Evolutionary conservation across 1,140 invertebrate species (phyloP), one percentile per base, ranked within the genome.

Genomic region (Lepidurus couesii): DNA sequence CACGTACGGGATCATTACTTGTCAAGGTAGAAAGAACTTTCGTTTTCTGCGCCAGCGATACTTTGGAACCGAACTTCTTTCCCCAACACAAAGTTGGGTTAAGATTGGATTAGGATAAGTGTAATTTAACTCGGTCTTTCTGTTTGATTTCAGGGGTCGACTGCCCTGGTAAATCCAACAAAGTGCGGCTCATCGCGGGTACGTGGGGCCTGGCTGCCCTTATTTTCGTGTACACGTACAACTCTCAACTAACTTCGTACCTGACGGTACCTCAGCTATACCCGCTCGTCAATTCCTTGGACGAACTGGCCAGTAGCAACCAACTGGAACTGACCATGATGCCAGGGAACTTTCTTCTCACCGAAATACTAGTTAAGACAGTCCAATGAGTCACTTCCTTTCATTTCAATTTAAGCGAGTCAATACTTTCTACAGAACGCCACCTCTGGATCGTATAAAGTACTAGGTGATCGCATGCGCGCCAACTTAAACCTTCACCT

Each of bases 151-250:
- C 13, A 65, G 53, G 53, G n/a, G 16, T 65, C 6, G 53, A 65
- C 1, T 16, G 13, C 21, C 53, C 53, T 13, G 53, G 53, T n/a
- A 65, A 21, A 21, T n/a, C 53, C 21, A 13, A 21, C 13, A 65
- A 65, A 16, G 21, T 13, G 1, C 53, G 53, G 6, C 21, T 65
- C 21, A 65, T 65, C 21, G 53, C 53, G 16, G 13, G 53, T 65
- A 16, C 21, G 0, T 65, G 53, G 53, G 53, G 9, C 5, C 4
- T 65, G 1, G n/a, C 53, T 16, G 53, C 53, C 8, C n/a, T 65
- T 21, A 13, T 65, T 65, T 65, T 65, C 53, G 53, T 65, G 53
- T 65, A 65, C n/a, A n/a, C 21, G 13, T 65, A 65, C 53, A 65
- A 16, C 21, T 65, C 53, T 1, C n/a, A 65, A 16, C 53, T 65